These are phyloP conservation scores for Eueides isabella DNA, from an alignment of 1,140 invertebrate genomes.

Conservation along the genomic window DNA sequence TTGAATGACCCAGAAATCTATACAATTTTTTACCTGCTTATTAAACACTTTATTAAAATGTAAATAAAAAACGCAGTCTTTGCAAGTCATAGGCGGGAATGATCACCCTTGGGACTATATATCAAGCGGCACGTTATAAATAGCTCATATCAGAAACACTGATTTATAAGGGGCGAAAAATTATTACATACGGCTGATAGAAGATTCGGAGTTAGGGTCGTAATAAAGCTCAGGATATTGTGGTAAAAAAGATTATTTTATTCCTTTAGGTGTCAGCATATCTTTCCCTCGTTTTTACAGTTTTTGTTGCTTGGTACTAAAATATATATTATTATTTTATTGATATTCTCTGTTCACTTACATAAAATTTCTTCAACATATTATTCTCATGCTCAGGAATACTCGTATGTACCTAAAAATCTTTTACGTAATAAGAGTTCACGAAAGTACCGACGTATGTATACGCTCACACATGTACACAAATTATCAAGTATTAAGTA, in stretches of 20 bases:
- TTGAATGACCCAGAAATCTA: too few relatives aligned
- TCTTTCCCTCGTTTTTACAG: conserved; percentile 12
- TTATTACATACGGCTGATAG: conserved; percentile 42
- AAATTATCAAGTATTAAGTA: too few relatives aligned
- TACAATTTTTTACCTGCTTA: too few relatives aligned
- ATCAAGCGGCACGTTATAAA: conserved; percentile 38
- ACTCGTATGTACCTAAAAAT: too few relatives aligned
- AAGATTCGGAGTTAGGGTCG: conserved; percentile 39
- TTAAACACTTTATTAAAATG: neutral
- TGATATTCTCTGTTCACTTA: too few relatives aligned
- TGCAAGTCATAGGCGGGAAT: conserved; percentile 39
- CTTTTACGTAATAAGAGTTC: too few relatives aligned
- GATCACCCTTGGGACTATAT: conserved; percentile 33
- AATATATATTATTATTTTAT: too few relatives aligned
- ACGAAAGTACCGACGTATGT: too few relatives aligned
- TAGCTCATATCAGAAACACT: conserved; percentile 44
- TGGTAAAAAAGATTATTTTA: conserved; percentile 37
- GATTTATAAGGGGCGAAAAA: conserved; percentile 44
- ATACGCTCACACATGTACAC: too few relatives aligned
- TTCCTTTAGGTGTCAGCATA: conserved; percentile 34
- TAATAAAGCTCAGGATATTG: conserved; percentile 35
- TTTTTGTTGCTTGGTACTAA: neutral
- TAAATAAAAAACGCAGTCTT: conserved; percentile 25
- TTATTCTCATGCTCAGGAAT: too few relatives aligned
- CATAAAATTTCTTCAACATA: too few relatives aligned